Evolutionary conservation across 92 coral and sea anemone species (phyloP).

Genomic region (Porites evermanni): DNA sequence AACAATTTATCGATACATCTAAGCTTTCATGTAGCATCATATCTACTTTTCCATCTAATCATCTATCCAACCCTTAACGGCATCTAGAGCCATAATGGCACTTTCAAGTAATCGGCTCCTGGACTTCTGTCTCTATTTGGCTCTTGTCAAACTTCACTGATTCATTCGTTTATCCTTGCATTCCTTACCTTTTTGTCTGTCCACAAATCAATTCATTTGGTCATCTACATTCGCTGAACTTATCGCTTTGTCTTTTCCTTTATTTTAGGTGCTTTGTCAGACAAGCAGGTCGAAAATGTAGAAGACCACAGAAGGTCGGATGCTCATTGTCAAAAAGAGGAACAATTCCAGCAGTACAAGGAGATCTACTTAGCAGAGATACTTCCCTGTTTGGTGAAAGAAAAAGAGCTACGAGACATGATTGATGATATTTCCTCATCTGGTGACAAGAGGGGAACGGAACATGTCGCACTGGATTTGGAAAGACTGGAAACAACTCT

Average conservation of each 20-base stretch:
- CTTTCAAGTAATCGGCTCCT: no score
- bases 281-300: background rate
- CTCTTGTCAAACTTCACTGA: no score
- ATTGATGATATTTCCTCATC: conserved; percentile 12
- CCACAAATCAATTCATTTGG: no score
- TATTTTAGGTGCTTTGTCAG: background rate
- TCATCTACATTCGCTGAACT: no score
- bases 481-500: conserved; percentile 8
- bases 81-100: no score
- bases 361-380: conserved; percentile 27
- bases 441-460: background rate
- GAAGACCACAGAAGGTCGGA: conserved; percentile 4
- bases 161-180: background rate
- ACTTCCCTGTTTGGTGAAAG: conserved; percentile 30
- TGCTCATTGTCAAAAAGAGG: conserved; percentile 36
- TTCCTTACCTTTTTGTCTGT: background rate
- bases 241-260: no score
- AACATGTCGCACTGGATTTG: conserved; percentile 27
- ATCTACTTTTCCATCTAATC: no score
- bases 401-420: background rate
- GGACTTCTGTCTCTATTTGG: no score
- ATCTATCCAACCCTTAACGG: no score
- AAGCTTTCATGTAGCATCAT: no score
- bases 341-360: conserved; percentile 48
- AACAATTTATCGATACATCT: no score